Evolutionary conservation across 2,888 invertebrate genomes (phyloP), one percentile per base, ranked within the genome.

Genomic region (Lutraria lutraria): DNA sequence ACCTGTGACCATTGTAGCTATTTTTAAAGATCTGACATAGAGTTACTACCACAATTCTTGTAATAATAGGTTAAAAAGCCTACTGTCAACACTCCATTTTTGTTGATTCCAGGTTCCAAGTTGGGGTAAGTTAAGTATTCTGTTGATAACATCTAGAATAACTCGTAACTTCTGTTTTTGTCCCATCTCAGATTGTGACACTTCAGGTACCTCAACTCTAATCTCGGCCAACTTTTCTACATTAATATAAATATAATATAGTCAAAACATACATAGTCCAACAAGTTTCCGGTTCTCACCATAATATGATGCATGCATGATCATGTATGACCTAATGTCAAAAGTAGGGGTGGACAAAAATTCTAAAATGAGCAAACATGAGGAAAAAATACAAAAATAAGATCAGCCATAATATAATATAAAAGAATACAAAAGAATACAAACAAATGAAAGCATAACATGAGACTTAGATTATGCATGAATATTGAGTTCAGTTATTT

Each of bases 191-290:
- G 99, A 99, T 96, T 99, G 99, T 0, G 99, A 99, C 0, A 99
- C 99, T 97, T 99, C 99, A 0, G 99, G 98, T 6, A 99, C 99
- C 97, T 99, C 99, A 81, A 99, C 97, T 97, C 99, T 98, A 84
- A 98, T 98, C 34, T 98, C 98, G 0, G 99, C 98, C 81, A 99
- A 97, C 96, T 98, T 98, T 96, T 99, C 96, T 96, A 92, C 63
- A 68, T 68, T 68, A 68, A 68, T 25, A 54, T 31, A 10, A 0
- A 34, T 54, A 81, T 56, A 82, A 31, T n/a, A 80, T 43, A 31
- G 43, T 72, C 19, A n/a, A 15, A 72, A 72, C 19, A 13, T n/a
- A 4, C 43, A 43, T n/a, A n/a, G n/a, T n/a, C n/a, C n/a, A n/a
- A n/a, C n/a, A n/a, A n/a, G 43, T 43, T 43, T 43, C 8, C 43